Conservation (phyloP, 2,113 vertebrate genomes). For the Laterallus jamaicensis region DNA sequence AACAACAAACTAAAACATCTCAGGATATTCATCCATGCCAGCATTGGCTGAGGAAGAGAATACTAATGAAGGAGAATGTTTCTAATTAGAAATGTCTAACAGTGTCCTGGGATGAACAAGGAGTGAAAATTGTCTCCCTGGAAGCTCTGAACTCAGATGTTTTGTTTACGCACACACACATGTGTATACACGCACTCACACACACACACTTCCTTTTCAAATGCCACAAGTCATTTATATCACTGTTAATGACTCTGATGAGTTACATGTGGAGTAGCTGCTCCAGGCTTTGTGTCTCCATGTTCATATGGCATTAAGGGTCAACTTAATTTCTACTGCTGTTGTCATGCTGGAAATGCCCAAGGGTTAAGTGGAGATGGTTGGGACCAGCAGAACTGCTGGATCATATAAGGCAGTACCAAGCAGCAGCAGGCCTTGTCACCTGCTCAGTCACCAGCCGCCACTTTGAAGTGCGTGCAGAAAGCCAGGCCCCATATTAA, state of each 20-base stretch:
- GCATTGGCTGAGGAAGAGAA: neutral
- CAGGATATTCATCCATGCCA: neutral
- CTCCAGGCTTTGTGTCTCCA: conserved; percentile 19
- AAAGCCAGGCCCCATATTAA: neutral
- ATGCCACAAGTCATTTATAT: conserved; percentile 39
- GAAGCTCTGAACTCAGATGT: conserved; percentile 26
- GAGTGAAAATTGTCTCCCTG: conserved; percentile 33
- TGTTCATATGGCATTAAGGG: neutral
- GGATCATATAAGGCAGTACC: neutral
- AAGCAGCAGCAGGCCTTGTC: neutral
- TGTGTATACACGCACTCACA: neutral
- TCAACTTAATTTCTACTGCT: conserved; percentile 2
- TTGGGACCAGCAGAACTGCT: neutral
- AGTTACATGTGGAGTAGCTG: neutral
- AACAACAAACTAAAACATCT: neutral
- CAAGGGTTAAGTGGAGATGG: neutral
- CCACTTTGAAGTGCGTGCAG: neutral
- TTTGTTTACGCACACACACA: neutral
- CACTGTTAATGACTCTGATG: conserved; percentile 44
- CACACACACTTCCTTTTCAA: conserved; percentile 19
- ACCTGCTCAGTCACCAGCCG: neutral
- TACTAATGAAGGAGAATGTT: conserved; percentile 36
- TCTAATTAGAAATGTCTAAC: conserved; percentile 47
- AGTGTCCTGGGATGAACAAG: conserved; percentile 14
- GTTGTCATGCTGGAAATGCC: neutral